phyloP scores from a whole-genome alignment of 2,888 invertebrate species.

The Andrena minutula region DNA sequence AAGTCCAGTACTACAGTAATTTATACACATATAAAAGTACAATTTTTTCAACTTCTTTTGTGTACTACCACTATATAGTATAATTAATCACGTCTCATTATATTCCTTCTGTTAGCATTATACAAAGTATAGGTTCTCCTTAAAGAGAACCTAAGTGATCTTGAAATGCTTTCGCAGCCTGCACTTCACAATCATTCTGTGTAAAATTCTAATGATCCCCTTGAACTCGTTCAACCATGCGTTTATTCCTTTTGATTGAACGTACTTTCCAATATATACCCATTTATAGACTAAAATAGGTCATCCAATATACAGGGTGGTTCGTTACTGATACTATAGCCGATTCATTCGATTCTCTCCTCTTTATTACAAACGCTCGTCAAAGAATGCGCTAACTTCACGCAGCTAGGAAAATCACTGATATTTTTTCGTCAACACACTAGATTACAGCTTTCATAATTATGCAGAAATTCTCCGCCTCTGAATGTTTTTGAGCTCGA shows the following conservation, averaged over 20 bases:
- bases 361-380: no score
- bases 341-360: no score
- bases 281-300: slow-evolving; percentile 6
- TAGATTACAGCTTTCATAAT: no score
- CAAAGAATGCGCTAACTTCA: no score
- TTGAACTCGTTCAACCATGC: background rate
- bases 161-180: background rate
- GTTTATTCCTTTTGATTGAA: slow-evolving; percentile 11
- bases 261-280: background rate
- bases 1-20: background rate
- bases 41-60: background rate
- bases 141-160: background rate
- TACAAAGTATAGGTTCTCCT: background rate
- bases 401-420: no score
- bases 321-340: background rate
- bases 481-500: no score
- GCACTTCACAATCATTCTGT: background rate
- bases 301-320: slow-evolving; percentile 3
- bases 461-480: no score
- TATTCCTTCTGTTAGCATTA: background rate
- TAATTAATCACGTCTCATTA: slow-evolving; percentile 3
- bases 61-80: background rate
- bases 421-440: no score
- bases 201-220: slow-evolving; percentile 13
- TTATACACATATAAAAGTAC: background rate